Percentiles rank a stretch among this genome's conserved stretches.
phyloP scores from a whole-genome alignment of 2,113 vertebrate species.

The Chrysemys picta region DNA sequence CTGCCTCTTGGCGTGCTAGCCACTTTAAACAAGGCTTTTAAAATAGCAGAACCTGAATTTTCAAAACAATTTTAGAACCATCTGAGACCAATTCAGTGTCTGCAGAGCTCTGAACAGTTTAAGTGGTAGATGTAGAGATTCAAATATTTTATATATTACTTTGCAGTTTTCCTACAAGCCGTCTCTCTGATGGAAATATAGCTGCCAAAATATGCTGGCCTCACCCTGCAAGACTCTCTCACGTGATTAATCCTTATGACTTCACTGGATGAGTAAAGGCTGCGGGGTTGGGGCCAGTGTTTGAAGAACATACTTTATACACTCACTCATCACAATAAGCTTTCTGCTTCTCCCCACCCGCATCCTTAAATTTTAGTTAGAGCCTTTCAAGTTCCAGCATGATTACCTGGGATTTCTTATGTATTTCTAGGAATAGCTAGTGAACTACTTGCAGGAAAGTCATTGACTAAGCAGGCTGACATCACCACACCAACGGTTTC shows the following conservation, averaged over 20 bases:
- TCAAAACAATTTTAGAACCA: no score
- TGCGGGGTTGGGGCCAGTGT: neutral
- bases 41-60: neutral
- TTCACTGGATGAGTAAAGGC: neutral
- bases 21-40: neutral
- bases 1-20: neutral
- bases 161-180: neutral
- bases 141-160: neutral
- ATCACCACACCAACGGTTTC: neutral
- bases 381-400: neutral
- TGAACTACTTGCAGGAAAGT: neutral
- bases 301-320: neutral
- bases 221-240: neutral
- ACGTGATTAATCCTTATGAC: neutral
- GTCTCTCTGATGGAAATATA: neutral
- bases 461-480: neutral
- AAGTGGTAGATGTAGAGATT: neutral
- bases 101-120: neutral
- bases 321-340: neutral
- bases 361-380: neutral
- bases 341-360: neutral
- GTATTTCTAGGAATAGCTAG: neutral
- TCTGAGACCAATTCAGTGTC: neutral
- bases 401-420: neutral
- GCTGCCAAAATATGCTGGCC: neutral